Conservation (phyloP, 64 coral and sea anemone genomes). For the Dendronephthya gigantea region DNA sequence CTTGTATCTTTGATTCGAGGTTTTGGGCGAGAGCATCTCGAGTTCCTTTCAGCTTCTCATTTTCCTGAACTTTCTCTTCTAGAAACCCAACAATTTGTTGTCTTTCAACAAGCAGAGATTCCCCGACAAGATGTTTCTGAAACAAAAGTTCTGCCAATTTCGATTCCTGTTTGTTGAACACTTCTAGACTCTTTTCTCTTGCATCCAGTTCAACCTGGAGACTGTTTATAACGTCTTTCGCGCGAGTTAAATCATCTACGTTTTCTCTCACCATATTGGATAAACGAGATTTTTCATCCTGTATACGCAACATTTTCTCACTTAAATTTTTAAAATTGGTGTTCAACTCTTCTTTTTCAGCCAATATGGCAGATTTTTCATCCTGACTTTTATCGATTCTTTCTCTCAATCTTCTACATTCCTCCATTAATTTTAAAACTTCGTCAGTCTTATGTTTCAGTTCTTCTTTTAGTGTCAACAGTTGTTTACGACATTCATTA, state of each 20-base stretch:
- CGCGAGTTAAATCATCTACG: constrained; percentile 32
- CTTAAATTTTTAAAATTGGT: background rate
- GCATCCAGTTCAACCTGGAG: constrained; percentile 63
- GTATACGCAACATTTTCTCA: background rate
- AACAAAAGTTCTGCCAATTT: constrained; percentile 70
- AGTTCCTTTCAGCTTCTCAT: constrained; percentile 68
- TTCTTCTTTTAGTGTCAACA: background rate
- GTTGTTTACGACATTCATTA: background rate
- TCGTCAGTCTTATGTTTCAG: background rate
- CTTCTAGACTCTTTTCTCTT: constrained; percentile 68
- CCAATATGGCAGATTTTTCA: background rate
- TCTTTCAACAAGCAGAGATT: constrained; percentile 68
- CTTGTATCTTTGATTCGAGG: constrained; percentile 63
- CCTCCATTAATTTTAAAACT: background rate
- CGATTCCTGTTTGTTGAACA: constrained; percentile 59
- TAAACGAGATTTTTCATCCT: background rate
- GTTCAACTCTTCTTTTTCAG: background rate
- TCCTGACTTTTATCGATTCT: background rate
- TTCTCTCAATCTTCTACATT: background rate
- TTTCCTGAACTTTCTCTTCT: constrained; percentile 55
- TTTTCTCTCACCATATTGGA: background rate
- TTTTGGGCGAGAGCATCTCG: constrained; percentile 70
- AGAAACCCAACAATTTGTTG: constrained; percentile 62
- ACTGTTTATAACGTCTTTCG: constrained; percentile 44
- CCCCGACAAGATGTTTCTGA: constrained; percentile 57